These are phyloP conservation scores for Porites rus DNA, from an alignment of 92 coral and sea anemone genomes.

Conservation along the genomic window DNA sequence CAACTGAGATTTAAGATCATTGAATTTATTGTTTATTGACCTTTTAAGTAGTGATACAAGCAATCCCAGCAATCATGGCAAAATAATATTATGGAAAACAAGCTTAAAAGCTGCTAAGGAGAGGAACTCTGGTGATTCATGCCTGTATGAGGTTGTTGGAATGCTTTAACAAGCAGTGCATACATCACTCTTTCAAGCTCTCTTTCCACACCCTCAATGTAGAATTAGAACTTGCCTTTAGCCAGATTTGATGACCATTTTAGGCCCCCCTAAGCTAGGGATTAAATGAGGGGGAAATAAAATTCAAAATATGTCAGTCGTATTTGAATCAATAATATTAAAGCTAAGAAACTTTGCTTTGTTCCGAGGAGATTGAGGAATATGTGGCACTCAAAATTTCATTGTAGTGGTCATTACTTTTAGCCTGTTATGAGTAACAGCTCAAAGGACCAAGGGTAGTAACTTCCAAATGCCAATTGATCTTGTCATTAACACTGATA, in stretches of 20 bases:
- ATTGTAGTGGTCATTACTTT: neutral
- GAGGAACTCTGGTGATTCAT: neutral
- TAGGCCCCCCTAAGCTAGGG: slow-evolving; percentile 99
- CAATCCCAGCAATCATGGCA: no score
- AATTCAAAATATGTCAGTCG: slow-evolving; percentile 73
- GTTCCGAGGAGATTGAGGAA: neutral
- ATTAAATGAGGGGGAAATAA: slow-evolving; percentile 95
- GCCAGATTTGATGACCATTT: slow-evolving; percentile 93
- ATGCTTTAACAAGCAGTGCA: slow-evolving; percentile 12
- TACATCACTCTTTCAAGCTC: slow-evolving; percentile 40
- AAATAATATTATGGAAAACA: no score
- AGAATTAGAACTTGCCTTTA: slow-evolving; percentile 92
- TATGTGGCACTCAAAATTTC: neutral
- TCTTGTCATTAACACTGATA: no score
- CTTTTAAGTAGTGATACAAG: no score
- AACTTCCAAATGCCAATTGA: no score
- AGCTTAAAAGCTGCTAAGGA: no score
- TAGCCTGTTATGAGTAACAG: no score
- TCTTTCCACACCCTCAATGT: slow-evolving; percentile 47
- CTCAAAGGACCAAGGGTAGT: no score
- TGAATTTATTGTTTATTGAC: no score
- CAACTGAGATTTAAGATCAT: no score
- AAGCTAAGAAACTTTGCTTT: neutral
- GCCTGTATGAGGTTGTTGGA: neutral
- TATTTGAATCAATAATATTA: slow-evolving; percentile 7